Conservation (phyloP, 2,888 invertebrate genomes). For the Stenodema calcarata region DNA sequence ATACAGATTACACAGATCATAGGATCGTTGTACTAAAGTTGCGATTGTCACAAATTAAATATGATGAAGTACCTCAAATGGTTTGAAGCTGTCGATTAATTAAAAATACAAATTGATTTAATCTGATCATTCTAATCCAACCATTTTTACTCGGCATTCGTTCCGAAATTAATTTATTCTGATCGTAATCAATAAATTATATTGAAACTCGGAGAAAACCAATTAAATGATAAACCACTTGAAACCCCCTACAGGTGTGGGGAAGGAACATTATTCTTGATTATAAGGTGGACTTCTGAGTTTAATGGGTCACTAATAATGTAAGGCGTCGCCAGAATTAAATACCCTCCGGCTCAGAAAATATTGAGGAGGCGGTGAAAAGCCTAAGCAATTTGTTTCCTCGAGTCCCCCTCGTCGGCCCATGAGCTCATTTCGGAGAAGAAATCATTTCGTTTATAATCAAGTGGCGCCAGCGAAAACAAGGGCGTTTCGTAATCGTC, state of each 20-base stretch:
- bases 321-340: slow-evolving; percentile 13
- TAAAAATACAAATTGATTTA: no score
- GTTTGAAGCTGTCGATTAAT: no score
- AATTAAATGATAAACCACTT: no score
- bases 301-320: slow-evolving; percentile 21
- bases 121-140: no score
- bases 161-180: no score
- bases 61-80: no score
- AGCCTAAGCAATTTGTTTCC: background rate
- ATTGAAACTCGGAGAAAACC: no score
- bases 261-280: background rate
- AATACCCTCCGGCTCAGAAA: background rate
- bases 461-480: background rate
- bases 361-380: background rate
- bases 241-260: background rate
- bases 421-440: background rate
- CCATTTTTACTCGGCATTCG: no score
- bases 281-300: slow-evolving; percentile 4
- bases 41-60: no score
- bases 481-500: background rate
- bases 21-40: no score
- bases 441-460: background rate
- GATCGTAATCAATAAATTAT: no score
- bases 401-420: background rate
- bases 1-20: no score